These are phyloP conservation scores for Iguana delicatissima DNA, from an alignment of 2,797 vertebrate genomes.

Conservation along the genomic window DNA sequence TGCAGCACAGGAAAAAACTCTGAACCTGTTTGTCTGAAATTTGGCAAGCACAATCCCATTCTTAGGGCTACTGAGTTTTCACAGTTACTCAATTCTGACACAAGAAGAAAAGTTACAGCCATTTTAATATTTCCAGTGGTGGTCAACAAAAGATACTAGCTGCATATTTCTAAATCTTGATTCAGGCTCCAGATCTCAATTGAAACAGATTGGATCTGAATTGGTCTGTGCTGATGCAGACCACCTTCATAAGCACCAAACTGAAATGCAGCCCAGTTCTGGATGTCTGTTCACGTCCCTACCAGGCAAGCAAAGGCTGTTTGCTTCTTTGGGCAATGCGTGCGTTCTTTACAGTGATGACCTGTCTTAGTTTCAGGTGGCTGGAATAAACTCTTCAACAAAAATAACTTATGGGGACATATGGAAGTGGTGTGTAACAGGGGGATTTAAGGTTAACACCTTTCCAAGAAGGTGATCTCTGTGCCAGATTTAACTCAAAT, in stretches of 20 bases:
- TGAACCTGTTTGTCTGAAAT: not conserved
- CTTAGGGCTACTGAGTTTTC: not conserved
- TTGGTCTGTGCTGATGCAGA: not conserved
- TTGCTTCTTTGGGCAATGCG: not conserved
- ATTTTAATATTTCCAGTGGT: not conserved
- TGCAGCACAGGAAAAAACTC: not conserved
- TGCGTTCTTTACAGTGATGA: not conserved
- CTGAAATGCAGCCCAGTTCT: not conserved
- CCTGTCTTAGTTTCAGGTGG: constrained; percentile 7
- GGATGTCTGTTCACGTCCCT: too few relatives aligned
- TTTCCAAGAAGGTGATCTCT: constrained; percentile 48
- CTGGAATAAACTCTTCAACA: constrained; percentile 9
- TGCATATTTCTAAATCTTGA: not conserved
- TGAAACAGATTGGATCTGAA: not conserved
- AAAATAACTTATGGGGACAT: constrained; percentile 36
- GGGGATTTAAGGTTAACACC: constrained; percentile 24
- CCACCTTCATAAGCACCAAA: not conserved
- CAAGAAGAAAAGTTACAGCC: not conserved
- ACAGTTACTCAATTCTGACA: not conserved
- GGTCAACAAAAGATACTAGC: not conserved
- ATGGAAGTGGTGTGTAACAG: not conserved
- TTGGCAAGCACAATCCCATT: not conserved
- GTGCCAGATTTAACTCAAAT: constrained; percentile 20
- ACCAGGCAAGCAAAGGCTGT: not conserved
- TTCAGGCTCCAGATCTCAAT: not conserved